phyloP scores from a whole-genome alignment of 2,797 vertebrate species.

The Betta splendens region DNA sequence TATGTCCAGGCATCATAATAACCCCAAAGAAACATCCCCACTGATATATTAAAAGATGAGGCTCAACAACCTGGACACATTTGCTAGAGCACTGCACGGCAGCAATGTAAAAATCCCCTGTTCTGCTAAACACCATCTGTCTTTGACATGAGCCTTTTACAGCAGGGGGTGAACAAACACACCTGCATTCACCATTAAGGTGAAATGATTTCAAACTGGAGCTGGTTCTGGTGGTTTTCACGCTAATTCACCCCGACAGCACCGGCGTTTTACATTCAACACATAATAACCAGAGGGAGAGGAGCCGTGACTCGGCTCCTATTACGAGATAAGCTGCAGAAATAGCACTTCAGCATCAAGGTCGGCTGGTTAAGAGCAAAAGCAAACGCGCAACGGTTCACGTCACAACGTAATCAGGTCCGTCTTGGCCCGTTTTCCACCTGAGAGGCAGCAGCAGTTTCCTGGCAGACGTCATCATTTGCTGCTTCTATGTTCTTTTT shows the following conservation, averaged over 20 bases:
- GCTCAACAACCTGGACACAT: slow-evolving; percentile 15
- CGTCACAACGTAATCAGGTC: slow-evolving; percentile 71
- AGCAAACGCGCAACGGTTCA: slow-evolving; percentile 42
- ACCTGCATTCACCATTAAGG: background rate
- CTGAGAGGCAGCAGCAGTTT: slow-evolving; percentile 60
- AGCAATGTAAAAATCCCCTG: slow-evolving; percentile 16
- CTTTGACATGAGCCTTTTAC: background rate
- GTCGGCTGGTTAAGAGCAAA: slow-evolving; percentile 46
- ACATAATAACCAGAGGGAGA: slow-evolving; percentile 21
- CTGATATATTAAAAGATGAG: too few relatives aligned
- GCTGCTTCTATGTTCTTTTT: too few relatives aligned
- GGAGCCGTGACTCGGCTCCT: slow-evolving; percentile 31
- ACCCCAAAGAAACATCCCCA: too few relatives aligned
- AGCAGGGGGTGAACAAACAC: slow-evolving; percentile 13
- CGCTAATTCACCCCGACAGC: slow-evolving; percentile 29
- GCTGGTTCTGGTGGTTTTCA: slow-evolving; percentile 4
- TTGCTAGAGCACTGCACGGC: slow-evolving; percentile 8
- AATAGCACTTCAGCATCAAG: slow-evolving; percentile 39
- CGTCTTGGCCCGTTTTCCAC: slow-evolving; percentile 59
- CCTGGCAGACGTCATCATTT: slow-evolving; percentile 15
- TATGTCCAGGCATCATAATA: background rate
- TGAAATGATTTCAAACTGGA: slow-evolving; percentile 17
- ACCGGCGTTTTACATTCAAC: slow-evolving; percentile 26
- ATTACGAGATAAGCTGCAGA: slow-evolving; percentile 52
- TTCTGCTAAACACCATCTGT: background rate